Base-by-base conservation (phyloP, 2,797 vertebrate species). In the Steatocranus sp. region DNA sequence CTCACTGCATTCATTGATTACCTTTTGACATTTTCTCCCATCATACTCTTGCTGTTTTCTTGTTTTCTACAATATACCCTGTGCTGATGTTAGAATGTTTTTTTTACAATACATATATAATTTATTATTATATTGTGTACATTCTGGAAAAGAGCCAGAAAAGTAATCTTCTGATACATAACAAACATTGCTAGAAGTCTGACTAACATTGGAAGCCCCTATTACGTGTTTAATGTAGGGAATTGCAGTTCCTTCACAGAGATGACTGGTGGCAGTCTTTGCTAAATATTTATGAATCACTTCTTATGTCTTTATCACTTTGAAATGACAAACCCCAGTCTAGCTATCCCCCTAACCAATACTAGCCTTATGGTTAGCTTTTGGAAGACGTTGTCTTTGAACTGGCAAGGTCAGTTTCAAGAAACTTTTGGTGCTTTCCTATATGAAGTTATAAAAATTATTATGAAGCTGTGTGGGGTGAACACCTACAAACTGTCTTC, bases 301-400 rank as follows among this genome's bases (percentile, higher is more conserved):
- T 61, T 61, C 18, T 36, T 61, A 66, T 84, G 38, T 75, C 70
- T 79, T 79, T 84, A 86, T 92, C 53, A 5, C 68, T 81, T 74
- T 43, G 38, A 68, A 18, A 43, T 0, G 4, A n/a, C n/a, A 11
- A 73, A 70, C 25, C 17, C 17, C 41, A 11, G 10, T 25, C 25
- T 2, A 43, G 27, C 51, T 79, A 58, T 77, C 77, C n/a, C 79
- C 77, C 20, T 34, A 82, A 78, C 78, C 25, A 54, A 76, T 38
- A 3, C 41, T 23, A 23, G 43, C 81, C 41, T 43, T 8, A 43
- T 70, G 38, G 38, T 73, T 48, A 48, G 41, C 66, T 48, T 30
- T 48, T 73, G 17, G 17, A 27, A 18, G 23, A 30, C 1, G 10
- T 48, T 73, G 43, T 48, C 41, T 8, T 70, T 46, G 41, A 11